Base-by-base conservation (phyloP, 2,113 vertebrate genomes). In the Gila orcuttii region DNA sequence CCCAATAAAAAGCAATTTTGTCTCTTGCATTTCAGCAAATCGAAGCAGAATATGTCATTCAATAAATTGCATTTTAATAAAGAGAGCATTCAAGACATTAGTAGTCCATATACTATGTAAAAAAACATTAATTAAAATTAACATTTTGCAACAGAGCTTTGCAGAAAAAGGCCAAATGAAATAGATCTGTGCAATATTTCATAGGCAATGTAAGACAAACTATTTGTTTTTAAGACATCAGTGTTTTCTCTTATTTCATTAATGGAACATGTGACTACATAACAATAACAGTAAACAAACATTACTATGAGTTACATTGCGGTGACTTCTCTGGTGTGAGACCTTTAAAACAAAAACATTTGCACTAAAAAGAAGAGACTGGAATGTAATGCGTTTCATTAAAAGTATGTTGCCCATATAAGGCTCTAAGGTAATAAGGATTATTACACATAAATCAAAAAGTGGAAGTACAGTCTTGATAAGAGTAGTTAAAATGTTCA, bases 21-120 rank as follows among this genome's bases (percentile, higher is more conserved):
- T 21, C 2, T 57, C 2, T 21, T 57, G 55, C 6, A 17, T 52
- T 1, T 28, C 7, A 75, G 6, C 13, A 78, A 59, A 59, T 79
- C 52, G 17, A 19, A 79, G 1, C 4, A n/a, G 2, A 59, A 57
- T 31, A 59, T 62, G 15, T 60, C 3, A 47, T 68, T 82, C 7
- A 68, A 68, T 68, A 47, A 47, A 45, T 3, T 39, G 21, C 33
- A 45, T 28, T 82, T 82, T 82, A 69, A 82, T 52, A 33, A 69
- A 33, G 52, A 66, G 3, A 77, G 3, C 17, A 73, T 4, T 23
- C 9, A 81, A 66, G 15, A 47, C 36, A 47, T 47, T 82, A 68
- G 25, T 82, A 82, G n/a, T 21, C 60, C 19, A 82, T 45, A 68
- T 25, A 81, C 17, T 19, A 10, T 42, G 69, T 36, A 19, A 31